These are phyloP conservation scores for Eristalis tenax DNA, from an alignment of 2,888 invertebrate genomes.

Conservation along the genomic window DNA sequence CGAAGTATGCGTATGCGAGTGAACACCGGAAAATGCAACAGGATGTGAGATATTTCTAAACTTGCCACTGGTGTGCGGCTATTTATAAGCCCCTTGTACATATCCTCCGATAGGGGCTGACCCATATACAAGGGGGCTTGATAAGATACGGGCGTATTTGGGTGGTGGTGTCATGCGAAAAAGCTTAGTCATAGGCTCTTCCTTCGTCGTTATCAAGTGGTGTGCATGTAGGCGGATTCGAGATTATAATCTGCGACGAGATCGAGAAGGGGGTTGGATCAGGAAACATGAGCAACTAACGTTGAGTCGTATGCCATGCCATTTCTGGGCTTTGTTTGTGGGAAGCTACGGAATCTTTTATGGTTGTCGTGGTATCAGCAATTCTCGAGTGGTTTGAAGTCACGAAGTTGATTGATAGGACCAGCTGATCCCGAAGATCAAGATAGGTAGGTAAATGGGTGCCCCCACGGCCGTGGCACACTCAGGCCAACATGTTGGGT, in stretches of 20 bases:
- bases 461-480: too few relatives aligned
- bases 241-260: neutral
- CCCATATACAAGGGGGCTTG: conserved; percentile 1
- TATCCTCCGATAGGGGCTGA: conserved; percentile 38
- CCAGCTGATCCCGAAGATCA: too few relatives aligned
- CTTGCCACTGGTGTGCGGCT: neutral
- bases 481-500: too few relatives aligned
- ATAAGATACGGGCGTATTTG: neutral
- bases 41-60: conserved; percentile 44
- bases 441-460: too few relatives aligned
- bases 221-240: neutral
- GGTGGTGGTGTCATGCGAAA: neutral
- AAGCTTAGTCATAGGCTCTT: neutral
- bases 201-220: neutral
- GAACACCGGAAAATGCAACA: conserved; percentile 46
- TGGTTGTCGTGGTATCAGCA: too few relatives aligned
- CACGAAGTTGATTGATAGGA: too few relatives aligned
- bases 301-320: too few relatives aligned
- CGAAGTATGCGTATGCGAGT: neutral
- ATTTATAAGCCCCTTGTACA: neutral
- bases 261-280: too few relatives aligned
- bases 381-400: too few relatives aligned
- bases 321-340: too few relatives aligned
- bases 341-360: too few relatives aligned
- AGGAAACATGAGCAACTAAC: too few relatives aligned